These are phyloP conservation scores for Corythaeola cristata DNA, from an alignment of 2,113 vertebrate genomes.

Conservation along the genomic window DNA sequence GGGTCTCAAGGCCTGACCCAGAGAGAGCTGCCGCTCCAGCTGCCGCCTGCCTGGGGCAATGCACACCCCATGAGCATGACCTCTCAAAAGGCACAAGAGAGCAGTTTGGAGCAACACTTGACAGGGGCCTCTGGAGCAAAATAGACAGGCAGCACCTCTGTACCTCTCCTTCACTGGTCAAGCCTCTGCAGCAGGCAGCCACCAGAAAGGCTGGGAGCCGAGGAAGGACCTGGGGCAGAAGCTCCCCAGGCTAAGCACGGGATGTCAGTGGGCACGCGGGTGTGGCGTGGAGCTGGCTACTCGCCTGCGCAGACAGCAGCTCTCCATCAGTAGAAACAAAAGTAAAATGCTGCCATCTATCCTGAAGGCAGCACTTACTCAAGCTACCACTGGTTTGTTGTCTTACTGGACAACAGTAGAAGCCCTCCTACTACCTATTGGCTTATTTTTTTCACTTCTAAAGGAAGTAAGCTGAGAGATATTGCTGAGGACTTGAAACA, in stretches of 20 bases:
- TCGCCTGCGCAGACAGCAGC: fast-evolving
- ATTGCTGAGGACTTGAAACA: not conserved
- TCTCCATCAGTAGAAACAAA: not conserved
- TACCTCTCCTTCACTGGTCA: not conserved
- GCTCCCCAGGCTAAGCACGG: not conserved
- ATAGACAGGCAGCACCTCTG: not conserved
- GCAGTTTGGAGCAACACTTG: not conserved
- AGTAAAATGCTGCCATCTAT: not conserved
- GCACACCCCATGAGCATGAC: not conserved
- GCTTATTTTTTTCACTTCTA: not conserved
- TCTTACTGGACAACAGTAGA: not conserved
- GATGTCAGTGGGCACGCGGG: not conserved
- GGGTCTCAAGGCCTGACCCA: not conserved
- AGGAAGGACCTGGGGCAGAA: not conserved
- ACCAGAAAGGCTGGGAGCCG: not conserved
- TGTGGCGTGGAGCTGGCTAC: fast-evolving
- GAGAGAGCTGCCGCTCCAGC: fast-evolving
- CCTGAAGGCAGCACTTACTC: not conserved
- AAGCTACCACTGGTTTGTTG: not conserved
- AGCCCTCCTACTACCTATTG: not conserved
- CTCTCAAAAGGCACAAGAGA: not conserved
- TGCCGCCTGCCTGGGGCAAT: fast-evolving
- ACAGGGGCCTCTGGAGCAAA: not conserved
- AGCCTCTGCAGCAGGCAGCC: not conserved
- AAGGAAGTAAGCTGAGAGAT: not conserved